Evolutionary conservation across 2,888 invertebrate species (phyloP).

Genomic region (Colostygia pectinataria): DNA sequence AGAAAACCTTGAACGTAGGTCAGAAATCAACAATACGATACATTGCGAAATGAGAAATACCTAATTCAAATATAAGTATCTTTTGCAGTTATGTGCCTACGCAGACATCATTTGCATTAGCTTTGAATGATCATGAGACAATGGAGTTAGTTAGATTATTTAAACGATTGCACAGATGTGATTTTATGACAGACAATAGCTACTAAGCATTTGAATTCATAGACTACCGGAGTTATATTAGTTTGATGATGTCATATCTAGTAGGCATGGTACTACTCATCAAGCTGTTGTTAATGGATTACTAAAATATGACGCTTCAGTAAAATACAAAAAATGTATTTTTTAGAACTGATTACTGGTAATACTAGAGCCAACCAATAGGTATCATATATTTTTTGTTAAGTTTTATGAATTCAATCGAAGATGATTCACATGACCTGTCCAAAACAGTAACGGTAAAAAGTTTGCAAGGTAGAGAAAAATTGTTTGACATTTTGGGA

Average conservation of each 20-base stretch:
- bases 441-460: too few relatives aligned
- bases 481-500: slow-evolving; percentile 29
- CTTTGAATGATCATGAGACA: slow-evolving; percentile 52
- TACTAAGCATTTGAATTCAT: slow-evolving; percentile 47
- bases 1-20: slow-evolving; percentile 41
- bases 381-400: too few relatives aligned
- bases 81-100: slow-evolving; percentile 37
- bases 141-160: slow-evolving; percentile 49
- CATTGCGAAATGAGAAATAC: not conserved
- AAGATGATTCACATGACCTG: too few relatives aligned
- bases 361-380: too few relatives aligned
- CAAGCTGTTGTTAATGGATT: not conserved
- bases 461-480: too few relatives aligned
- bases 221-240: slow-evolving; percentile 24
- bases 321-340: too few relatives aligned
- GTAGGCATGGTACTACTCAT: not conserved
- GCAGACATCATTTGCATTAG: slow-evolving; percentile 52
- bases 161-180: slow-evolving; percentile 44
- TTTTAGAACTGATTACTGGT: too few relatives aligned
- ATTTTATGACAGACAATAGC: slow-evolving; percentile 42
- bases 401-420: too few relatives aligned
- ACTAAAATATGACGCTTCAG: not conserved
- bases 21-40: slow-evolving; percentile 28
- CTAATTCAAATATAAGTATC: slow-evolving; percentile 13
- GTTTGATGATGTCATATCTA: slow-evolving; percentile 29